These are phyloP conservation scores for Drosophila phalerata DNA, from an alignment of 2,888 invertebrate species.

Conservation along the genomic window DNA sequence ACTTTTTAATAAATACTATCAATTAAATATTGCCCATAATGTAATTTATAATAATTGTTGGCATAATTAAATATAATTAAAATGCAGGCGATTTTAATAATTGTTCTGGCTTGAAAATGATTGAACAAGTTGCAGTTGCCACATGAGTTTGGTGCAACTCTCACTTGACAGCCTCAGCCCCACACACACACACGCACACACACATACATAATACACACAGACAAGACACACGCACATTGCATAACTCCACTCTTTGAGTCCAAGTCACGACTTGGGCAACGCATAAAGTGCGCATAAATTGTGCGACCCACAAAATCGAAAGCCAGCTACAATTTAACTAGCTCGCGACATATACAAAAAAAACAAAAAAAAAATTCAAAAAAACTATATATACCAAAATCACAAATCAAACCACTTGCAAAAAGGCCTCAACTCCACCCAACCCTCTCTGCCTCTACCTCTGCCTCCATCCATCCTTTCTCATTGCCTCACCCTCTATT, in stretches of 20 bases:
- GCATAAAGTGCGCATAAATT: conserved; percentile 76
- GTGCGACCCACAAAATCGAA: conserved; percentile 75
- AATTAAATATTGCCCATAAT: conserved; percentile 2
- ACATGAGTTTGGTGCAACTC: conserved; percentile 51
- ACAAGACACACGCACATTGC: conserved; percentile 39
- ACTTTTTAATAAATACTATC: not conserved
- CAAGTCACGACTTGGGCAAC: conserved; percentile 71
- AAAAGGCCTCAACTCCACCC: conserved; percentile 38
- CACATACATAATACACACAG: conserved; percentile 5
- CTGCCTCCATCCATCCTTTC: conserved; percentile 7
- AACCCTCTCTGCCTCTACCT: not conserved
- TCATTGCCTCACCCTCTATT: conserved; percentile 25
- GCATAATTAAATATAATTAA: conserved; percentile 34
- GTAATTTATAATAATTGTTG: conserved; percentile 11
- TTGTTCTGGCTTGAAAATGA: conserved; percentile 48
- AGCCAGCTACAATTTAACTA: conserved; percentile 53
- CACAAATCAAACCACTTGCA: conserved; percentile 64
- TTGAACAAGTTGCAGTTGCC: conserved; percentile 47
- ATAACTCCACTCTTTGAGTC: conserved; percentile 50
- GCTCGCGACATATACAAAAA: conserved; percentile 29
- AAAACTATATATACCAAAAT: conserved; percentile 50
- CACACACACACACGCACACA: conserved; percentile 12
- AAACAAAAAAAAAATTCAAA: no score
- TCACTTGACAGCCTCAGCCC: conserved; percentile 37
- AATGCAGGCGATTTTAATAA: conserved; percentile 36